Evolutionary conservation across 2,113 vertebrate genomes (phyloP).

Genomic region (Riparia riparia): DNA sequence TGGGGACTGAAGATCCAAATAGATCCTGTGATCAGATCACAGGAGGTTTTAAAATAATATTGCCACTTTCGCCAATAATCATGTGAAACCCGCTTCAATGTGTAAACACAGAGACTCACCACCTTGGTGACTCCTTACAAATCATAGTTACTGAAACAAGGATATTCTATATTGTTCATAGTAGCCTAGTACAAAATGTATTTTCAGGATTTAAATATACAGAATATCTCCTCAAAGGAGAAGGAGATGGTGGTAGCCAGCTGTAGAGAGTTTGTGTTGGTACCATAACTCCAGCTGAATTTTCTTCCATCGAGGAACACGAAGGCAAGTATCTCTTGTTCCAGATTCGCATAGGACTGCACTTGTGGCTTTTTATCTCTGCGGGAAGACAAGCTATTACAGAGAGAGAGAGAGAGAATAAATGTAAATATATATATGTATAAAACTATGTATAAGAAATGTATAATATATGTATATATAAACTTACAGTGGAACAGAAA

Average conservation of each 20-base stretch:
- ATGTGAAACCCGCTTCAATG: not conserved
- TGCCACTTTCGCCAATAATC: constrained; percentile 27
- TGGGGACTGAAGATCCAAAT: constrained; percentile 66
- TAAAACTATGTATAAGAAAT: not conserved
- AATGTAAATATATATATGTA: not conserved
- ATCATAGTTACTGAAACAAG: not conserved
- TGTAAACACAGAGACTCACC: not conserved
- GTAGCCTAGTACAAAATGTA: not conserved
- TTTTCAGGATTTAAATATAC: not conserved
- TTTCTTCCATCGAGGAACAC: not conserved
- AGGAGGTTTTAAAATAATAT: constrained; percentile 52
- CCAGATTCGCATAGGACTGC: not conserved
- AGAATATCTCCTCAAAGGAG: not conserved
- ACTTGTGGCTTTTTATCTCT: not conserved
- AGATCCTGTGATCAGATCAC: constrained; percentile 58
- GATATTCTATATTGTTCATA: not conserved
- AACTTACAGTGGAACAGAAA: not conserved
- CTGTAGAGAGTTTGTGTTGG: not conserved
- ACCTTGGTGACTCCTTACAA: not conserved
- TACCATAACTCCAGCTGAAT: not conserved
- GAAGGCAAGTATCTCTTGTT: not conserved
- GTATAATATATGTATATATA: too few species aligned
- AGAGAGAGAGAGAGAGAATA: not conserved
- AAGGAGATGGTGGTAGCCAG: not conserved
- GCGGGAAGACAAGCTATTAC: not conserved